Base-by-base conservation (phyloP, 2,888 invertebrate genomes). In the Polymixis lichenea region DNA sequence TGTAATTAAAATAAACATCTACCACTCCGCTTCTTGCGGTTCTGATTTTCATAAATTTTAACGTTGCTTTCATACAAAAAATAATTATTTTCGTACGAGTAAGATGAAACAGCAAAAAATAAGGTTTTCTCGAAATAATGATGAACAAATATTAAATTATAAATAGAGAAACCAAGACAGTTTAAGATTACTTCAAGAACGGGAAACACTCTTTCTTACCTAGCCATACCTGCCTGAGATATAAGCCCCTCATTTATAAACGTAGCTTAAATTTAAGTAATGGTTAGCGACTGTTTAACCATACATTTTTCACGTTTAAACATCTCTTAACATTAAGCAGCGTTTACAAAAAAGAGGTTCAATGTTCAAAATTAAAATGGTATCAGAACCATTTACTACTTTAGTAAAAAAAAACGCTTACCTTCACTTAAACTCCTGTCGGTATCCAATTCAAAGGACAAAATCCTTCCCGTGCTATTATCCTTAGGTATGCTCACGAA, bases 371-470 rank as follows among this genome's bases (percentile, higher is more conserved):
- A 73, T 32, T 46, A 55, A n/a, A n/a, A 28, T n/a, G 15, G 5
- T 8, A 75, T 25, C 11, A 3, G 1, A 38, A 51, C 1, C 15
- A n/a, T n/a, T 22, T 19, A 15, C 1, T 49, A 22, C 1, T 19
- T 60, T 19, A 22, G 13, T 13, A 32, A 4, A 60, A 53, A 51
- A 80, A 25, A 28, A 22, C 1, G 22, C 91, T 89, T 78, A 95
- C 96, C 95, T 92, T 93, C 92, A 64, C 83, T 92, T n/a, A 86
- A 67, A 69, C 87, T 88, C 32, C 85, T 89, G 13, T 87, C 88
- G 0, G 93, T 91, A 60, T 95, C 91, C 76, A 96, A 84, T 90
- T 96, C 93, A 53, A 96, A 89, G 6, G 96, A 95, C 53, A 96
- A 75, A 73, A 95, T 19, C 85, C 89, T 92, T 2, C 86, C 90